phyloP scores from a whole-genome alignment of 2,113 vertebrate species.

The Burhinus oedicnemus region DNA sequence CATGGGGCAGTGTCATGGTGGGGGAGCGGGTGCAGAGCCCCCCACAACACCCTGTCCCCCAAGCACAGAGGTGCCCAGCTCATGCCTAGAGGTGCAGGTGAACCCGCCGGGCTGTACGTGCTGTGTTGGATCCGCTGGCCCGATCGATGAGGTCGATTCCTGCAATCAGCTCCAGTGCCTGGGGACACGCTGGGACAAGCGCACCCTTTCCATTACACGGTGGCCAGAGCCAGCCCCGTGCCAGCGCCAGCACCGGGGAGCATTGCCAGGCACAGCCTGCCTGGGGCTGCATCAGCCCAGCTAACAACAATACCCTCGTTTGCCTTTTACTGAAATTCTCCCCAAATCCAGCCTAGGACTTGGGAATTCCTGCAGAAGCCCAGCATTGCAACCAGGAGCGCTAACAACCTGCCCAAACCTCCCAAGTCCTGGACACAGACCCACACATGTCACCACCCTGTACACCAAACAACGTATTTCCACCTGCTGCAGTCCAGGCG shows the following conservation, averaged over 20 bases:
- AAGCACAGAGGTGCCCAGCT: background rate
- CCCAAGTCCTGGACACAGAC: background rate
- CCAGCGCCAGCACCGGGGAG: background rate
- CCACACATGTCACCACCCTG: background rate
- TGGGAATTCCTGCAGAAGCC: background rate
- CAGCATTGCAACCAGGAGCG: background rate
- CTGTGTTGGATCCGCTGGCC: background rate
- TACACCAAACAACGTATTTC: background rate
- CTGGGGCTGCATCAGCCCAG: background rate
- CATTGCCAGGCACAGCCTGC: background rate
- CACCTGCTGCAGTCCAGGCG: background rate
- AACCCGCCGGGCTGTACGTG: background rate
- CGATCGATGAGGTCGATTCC: slow-evolving; percentile 29
- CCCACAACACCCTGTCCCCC: accelerated
- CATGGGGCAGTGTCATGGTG: accelerated
- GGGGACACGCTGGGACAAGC: slow-evolving; percentile 8
- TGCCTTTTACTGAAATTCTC: background rate
- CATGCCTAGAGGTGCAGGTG: background rate
- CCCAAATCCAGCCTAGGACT: background rate
- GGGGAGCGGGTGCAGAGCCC: background rate
- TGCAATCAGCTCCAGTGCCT: background rate
- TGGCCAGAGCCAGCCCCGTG: background rate
- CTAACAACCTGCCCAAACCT: background rate
- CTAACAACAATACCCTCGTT: background rate
- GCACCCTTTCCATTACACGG: slow-evolving; percentile 47